Evolutionary conservation across 2,113 vertebrate genomes (phyloP).

Genomic region (Glareola pratincola): DNA sequence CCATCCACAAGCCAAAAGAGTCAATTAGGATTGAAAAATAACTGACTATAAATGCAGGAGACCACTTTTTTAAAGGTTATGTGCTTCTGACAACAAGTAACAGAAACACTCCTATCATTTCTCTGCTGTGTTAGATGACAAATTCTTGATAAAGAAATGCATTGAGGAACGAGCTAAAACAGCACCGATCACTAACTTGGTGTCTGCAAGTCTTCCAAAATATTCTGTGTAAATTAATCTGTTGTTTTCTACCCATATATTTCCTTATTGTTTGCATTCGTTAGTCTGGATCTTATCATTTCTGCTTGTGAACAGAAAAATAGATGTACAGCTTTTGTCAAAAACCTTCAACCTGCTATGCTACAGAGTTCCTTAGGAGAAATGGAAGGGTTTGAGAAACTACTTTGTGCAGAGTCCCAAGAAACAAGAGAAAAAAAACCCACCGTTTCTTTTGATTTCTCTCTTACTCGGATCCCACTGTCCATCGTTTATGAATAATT

Average conservation of each 20-base stretch:
- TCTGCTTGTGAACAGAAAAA: background rate
- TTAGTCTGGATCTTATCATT: background rate
- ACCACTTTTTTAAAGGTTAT: background rate
- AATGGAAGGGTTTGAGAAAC: background rate
- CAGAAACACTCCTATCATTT: background rate
- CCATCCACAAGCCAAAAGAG: background rate
- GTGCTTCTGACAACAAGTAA: background rate
- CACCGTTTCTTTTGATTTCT: background rate
- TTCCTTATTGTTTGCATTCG: background rate
- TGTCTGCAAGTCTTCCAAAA: background rate
- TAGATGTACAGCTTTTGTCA: background rate
- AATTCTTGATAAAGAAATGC: background rate
- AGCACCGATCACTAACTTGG: background rate
- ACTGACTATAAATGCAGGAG: background rate
- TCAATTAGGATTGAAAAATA: background rate
- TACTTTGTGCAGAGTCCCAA: background rate
- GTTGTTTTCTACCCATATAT: background rate
- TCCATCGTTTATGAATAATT: background rate
- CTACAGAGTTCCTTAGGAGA: background rate
- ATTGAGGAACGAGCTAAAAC: background rate
- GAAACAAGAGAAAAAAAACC: background rate
- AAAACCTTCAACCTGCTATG: background rate
- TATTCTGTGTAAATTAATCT: background rate
- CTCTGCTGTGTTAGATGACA: background rate
- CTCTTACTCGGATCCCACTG: background rate